Evolutionary conservation across 2,888 invertebrate genomes (phyloP), one percentile per base, ranked within the genome.

Genomic region (Aelia acuminata): DNA sequence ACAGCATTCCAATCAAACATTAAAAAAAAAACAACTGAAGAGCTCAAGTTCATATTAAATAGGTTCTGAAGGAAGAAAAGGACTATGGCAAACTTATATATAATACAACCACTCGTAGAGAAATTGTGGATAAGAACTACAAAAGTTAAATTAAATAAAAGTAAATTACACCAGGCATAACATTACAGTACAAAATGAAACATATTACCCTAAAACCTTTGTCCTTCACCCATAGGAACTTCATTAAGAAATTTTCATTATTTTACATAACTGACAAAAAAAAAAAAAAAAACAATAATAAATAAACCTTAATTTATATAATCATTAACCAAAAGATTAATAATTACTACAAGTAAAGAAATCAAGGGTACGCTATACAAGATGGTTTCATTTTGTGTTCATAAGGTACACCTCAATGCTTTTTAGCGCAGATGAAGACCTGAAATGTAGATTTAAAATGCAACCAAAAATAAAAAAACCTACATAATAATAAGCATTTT

Each of bases 271-370:
- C 22, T 85, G 49, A 85, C 26, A 86, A 53, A 35, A 35, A 15
- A 86, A 86, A 86, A 86, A 8, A 86, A n/a, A 35, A 86, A 49
- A 53, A 43, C 53, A 43, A 48, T 43, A 89, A 89, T 48, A 84
- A 50, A 57, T n/a, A 53, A n/a, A 26, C 57, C 26, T 57, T 57
- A 57, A 57, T 7, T 57, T 26, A 57, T 15, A 26, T n/a, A 53
- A 8, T 26, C 53, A 26, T 53, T 26, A 26, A 26, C 15, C 11
- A 11, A 26, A 26, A 2, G 26, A 1, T 57, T 26, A 18, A 31
- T 31, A 35, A 31, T 18, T 18, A 63, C 63, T 31, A 63, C 31
- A 63, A 7, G 1, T 31, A 63, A 63, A 63, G 2, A 63, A 63
- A 63, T 31, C 31, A 1, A 35, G 31, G n/a, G 26, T 57, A 57